phyloP scores from a whole-genome alignment of 2,797 vertebrate species.

The Acrocephalus scirpaceus region DNA sequence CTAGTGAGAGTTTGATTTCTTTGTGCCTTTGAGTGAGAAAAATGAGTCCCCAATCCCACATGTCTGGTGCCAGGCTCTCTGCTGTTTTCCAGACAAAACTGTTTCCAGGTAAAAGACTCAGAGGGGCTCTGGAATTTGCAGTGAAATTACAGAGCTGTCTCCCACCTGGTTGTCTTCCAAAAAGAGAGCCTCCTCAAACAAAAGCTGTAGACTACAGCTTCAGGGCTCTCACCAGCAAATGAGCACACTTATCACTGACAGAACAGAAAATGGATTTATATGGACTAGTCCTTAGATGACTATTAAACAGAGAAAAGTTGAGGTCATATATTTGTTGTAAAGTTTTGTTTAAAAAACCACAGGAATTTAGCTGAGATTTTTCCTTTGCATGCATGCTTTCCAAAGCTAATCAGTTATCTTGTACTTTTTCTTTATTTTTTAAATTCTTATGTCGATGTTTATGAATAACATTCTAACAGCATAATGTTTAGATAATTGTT shows the following conservation, averaged over 20 bases:
- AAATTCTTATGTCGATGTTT: background rate
- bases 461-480: background rate
- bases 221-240: background rate
- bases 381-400: background rate
- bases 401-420: background rate
- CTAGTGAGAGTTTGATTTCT: background rate
- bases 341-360: background rate
- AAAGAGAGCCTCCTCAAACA: background rate
- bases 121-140: background rate
- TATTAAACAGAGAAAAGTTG: background rate
- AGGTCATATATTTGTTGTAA: background rate
- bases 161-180: background rate
- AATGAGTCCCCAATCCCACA: fast-evolving
- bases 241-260: background rate
- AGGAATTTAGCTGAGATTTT: background rate
- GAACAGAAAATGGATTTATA: background rate
- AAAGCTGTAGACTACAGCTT: background rate
- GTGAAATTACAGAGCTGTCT: background rate
- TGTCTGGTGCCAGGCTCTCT: background rate
- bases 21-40: background rate
- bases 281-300: background rate
- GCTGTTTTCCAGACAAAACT: background rate
- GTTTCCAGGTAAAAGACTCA: background rate
- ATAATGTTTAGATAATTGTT: background rate
- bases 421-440: background rate